These are phyloP conservation scores for Yponomeuta sedellus DNA, from an alignment of 2,888 invertebrate genomes.

Conservation along the genomic window DNA sequence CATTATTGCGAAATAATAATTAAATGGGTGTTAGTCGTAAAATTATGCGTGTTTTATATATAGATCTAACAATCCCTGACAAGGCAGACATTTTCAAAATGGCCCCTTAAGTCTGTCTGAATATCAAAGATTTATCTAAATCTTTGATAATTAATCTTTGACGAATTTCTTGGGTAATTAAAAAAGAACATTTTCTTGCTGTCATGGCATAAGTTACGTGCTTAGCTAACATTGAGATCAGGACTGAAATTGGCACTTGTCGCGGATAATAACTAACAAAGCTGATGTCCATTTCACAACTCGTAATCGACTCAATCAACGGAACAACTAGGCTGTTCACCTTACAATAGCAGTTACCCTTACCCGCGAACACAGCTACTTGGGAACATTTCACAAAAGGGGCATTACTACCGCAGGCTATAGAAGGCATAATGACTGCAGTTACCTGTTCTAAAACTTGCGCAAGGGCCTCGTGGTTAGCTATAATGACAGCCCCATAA, in stretches of 20 bases:
- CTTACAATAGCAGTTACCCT: neutral
- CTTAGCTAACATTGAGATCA: neutral
- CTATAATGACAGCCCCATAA: conserved; percentile 92
- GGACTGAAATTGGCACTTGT: neutral
- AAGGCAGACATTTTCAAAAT: no score
- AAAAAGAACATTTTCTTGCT: no score
- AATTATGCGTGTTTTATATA: no score
- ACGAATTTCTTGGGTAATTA: no score
- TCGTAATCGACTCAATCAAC: neutral
- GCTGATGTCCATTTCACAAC: neutral
- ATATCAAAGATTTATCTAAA: no score
- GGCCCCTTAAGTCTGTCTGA: no score
- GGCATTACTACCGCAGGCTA: neutral
- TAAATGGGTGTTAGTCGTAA: no score
- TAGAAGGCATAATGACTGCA: conserved; percentile 6
- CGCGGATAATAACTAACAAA: neutral
- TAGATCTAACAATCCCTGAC: no score
- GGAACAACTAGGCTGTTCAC: neutral
- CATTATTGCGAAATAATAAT: no score
- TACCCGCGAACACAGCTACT: neutral
- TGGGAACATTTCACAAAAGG: neutral
- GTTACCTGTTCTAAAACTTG: conserved; percentile 92
- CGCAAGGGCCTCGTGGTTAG: conserved; percentile 92
- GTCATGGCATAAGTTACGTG: no score
- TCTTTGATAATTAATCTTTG: no score